A percentile compares a stretch with the other conserved stretches of the same genome.
Conservation (phyloP, 2,113 vertebrate genomes). For the Trochalopteron elliotii region DNA sequence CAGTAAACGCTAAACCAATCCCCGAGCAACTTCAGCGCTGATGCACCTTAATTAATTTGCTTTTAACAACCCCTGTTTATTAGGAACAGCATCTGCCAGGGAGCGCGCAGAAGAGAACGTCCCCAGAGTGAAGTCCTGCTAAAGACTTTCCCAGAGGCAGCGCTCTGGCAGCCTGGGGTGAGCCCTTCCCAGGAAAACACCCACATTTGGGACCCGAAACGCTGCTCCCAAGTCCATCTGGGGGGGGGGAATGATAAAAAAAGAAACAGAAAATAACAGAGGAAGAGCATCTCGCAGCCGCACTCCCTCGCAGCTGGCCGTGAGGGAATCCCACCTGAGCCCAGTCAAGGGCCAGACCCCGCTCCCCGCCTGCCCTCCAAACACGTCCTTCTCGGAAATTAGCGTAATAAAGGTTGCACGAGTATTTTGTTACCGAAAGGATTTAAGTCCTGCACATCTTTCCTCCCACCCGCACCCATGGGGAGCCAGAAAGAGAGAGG, state of each 20-base stretch:
- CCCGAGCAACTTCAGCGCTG: neutral
- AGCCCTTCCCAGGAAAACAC: neutral
- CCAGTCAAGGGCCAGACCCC: neutral
- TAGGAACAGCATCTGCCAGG: neutral
- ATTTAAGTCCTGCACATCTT: neutral
- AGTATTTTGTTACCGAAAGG: neutral
- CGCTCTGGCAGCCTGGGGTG: neutral
- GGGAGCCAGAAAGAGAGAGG: neutral
- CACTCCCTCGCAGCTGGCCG: neutral
- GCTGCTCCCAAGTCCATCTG: neutral
- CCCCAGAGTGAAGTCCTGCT: neutral
- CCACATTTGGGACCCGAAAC: neutral
- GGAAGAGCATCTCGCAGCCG: neutral
- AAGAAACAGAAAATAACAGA: rapidly evolving
- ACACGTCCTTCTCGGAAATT: neutral
- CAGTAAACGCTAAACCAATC: neutral
- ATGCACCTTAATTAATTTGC: neutral
- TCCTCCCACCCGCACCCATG: neutral
- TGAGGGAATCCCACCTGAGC: neutral
- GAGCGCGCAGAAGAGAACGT: neutral
- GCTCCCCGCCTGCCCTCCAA: neutral
- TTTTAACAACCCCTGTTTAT: neutral
- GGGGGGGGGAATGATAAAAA: rapidly evolving
- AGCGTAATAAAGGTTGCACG: rapidly evolving
- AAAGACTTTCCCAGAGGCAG: neutral